Conservation (phyloP, 2,888 invertebrate genomes). For the Anaspis maculata region DNA sequence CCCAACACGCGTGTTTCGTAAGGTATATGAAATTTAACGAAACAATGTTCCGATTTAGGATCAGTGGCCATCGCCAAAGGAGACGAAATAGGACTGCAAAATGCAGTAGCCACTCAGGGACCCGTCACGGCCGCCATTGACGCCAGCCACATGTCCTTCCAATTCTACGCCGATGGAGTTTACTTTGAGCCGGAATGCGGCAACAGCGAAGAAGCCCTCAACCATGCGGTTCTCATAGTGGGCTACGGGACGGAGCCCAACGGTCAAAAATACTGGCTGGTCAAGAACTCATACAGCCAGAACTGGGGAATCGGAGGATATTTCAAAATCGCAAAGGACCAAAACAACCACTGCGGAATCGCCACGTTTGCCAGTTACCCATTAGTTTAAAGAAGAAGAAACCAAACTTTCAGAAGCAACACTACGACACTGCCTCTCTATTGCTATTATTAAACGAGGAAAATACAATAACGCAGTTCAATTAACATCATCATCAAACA, state of each 20-base stretch:
- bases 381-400: conserved; percentile 57
- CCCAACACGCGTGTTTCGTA: too few species aligned
- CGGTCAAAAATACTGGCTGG: conserved; percentile 56
- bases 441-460: too few species aligned
- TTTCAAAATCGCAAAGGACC: conserved; percentile 28
- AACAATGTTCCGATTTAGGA: too few species aligned
- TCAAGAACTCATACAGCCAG: conserved; percentile 58
- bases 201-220: conserved; percentile 50
- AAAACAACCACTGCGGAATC: conserved; percentile 73
- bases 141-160: conserved; percentile 66
- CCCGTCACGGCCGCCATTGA: conserved; percentile 85
- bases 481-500: too few species aligned
- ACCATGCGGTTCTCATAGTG: conserved; percentile 75
- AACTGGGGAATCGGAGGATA: conserved; percentile 32
- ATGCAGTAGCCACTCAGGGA: conserved; percentile 72
- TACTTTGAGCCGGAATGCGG: conserved; percentile 68
- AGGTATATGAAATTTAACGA: too few species aligned
- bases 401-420: too few species aligned
- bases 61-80: conserved; percentile 63
- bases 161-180: conserved; percentile 70
- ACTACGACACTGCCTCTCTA: too few species aligned
- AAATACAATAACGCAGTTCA: too few species aligned
- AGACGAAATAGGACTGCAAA: conserved; percentile 60
- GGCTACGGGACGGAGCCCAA: conserved; percentile 64
- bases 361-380: conserved; percentile 74